phyloP scores from a whole-genome alignment of 2,113 vertebrate genomes.

The Corythoichthys intestinalis region DNA sequence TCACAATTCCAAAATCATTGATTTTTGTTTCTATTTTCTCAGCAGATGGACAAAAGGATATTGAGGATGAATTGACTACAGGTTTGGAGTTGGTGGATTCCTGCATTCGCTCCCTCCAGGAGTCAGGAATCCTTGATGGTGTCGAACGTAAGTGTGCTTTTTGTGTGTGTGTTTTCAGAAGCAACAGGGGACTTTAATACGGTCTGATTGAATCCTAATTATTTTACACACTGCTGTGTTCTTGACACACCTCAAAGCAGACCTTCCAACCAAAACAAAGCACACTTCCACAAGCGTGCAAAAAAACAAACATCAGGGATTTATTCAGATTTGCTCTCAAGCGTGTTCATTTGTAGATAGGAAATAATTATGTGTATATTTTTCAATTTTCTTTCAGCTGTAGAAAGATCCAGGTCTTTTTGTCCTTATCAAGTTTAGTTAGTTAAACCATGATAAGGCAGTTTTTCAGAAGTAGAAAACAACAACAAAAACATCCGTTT shows the following conservation, averaged over 20 bases:
- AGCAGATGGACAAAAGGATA: constrained; percentile 93
- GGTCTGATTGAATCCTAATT: constrained; percentile 6
- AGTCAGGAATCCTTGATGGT: constrained; percentile 93
- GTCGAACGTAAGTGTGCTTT: constrained; percentile 82
- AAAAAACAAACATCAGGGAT: background rate
- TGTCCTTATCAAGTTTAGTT: background rate
- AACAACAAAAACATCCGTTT: background rate
- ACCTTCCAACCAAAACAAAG: constrained; percentile 5
- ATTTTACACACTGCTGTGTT: background rate
- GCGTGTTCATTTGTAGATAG: background rate
- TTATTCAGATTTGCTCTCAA: constrained; percentile 2
- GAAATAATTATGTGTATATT: background rate
- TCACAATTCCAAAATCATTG: background rate
- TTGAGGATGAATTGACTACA: constrained; percentile 96
- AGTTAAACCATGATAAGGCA: background rate
- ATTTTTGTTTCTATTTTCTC: background rate
- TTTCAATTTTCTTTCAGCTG: background rate
- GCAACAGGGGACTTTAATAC: background rate
- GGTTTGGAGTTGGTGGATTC: constrained; percentile 97
- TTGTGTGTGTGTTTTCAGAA: background rate
- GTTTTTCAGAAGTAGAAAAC: background rate
- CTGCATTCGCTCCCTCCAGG: constrained; percentile 94
- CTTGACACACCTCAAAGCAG: constrained; percentile 4
- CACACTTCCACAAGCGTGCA: background rate
- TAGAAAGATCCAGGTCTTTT: constrained; percentile 5